phyloP scores from a whole-genome alignment of 2,888 invertebrate genomes.

The Trissolcus brochymenae region DNA sequence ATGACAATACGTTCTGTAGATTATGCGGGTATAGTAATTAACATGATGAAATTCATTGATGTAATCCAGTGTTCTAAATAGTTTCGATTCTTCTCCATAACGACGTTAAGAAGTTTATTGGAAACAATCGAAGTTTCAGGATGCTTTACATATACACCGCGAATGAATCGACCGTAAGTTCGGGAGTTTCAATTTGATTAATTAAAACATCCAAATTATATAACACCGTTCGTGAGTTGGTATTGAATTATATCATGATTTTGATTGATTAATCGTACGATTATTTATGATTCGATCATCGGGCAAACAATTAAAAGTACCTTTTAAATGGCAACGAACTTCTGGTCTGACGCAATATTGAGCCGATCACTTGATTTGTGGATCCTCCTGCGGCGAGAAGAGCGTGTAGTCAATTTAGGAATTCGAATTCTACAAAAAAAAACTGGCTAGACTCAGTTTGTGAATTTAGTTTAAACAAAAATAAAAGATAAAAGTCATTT shows the following conservation, averaged over 20 bases:
- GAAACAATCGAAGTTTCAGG: too few relatives aligned
- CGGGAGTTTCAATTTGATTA: conserved; percentile 3
- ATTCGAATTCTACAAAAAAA: conserved; percentile 66
- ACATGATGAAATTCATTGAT: conserved; percentile 40
- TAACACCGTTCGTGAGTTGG: not conserved
- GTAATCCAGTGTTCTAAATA: conserved; percentile 20
- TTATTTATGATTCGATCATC: too few relatives aligned
- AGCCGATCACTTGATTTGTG: conserved; percentile 24
- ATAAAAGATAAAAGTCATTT: conserved; percentile 40
- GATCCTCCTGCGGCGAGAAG: conserved; percentile 69
- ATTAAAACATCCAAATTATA: too few relatives aligned
- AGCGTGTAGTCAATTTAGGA: conserved; percentile 70
- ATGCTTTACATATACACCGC: not conserved
- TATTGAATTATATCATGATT: too few relatives aligned
- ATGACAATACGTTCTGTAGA: conserved; percentile 36
- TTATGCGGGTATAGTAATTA: conserved; percentile 36
- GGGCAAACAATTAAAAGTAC: too few relatives aligned
- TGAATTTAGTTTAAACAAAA: conserved; percentile 45
- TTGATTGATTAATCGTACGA: conserved; percentile 11
- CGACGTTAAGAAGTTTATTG: too few relatives aligned
- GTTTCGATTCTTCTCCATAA: conserved; percentile 25
- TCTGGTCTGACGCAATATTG: too few relatives aligned
- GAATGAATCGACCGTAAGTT: not conserved
- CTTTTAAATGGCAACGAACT: not conserved
- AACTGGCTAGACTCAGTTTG: conserved; percentile 67